Percentiles rank a stretch among this genome's conserved stretches.
Evolutionary conservation across 1,140 invertebrate species (phyloP).

Genomic region (Samia ricini): DNA sequence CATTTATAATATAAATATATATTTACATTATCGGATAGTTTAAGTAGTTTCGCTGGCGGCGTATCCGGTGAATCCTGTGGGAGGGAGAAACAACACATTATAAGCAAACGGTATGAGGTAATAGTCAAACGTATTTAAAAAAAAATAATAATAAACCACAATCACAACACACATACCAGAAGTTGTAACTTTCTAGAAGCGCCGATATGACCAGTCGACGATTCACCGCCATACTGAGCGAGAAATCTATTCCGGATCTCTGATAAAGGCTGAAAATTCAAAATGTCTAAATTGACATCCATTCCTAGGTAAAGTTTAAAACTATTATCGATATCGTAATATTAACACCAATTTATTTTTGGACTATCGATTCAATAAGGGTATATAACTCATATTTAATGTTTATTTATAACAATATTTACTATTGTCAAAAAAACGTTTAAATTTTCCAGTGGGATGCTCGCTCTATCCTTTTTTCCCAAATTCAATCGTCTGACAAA

Average conservation of each 20-base stretch:
- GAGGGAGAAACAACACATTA: constrained; percentile 19
- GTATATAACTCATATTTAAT: no score
- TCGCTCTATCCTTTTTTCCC: no score
- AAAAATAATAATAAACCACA: not conserved
- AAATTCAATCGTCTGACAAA: no score
- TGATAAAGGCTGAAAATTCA: constrained; percentile 60
- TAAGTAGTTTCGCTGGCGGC: constrained; percentile 65
- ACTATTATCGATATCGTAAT: no score
- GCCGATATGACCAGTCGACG: constrained; percentile 32
- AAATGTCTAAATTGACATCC: no score
- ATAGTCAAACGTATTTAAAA: not conserved
- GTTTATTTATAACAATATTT: no score
- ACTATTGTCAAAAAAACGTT: no score
- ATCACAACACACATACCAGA: constrained; percentile 19
- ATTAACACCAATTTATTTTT: no score
- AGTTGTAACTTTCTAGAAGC: constrained; percentile 49
- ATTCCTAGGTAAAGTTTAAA: no score
- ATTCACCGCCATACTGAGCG: constrained; percentile 49
- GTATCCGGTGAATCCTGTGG: constrained; percentile 59
- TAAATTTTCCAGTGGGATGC: no score
- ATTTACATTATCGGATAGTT: constrained; percentile 50
- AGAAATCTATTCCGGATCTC: constrained; percentile 63
- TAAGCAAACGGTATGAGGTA: not conserved
- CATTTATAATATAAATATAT: not conserved
- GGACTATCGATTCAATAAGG: no score